A percentile compares a stretch with the other conserved stretches of the same genome.
Conservation (phyloP, 2,113 vertebrate genomes). For the Ctenodactylus gundi region DNA sequence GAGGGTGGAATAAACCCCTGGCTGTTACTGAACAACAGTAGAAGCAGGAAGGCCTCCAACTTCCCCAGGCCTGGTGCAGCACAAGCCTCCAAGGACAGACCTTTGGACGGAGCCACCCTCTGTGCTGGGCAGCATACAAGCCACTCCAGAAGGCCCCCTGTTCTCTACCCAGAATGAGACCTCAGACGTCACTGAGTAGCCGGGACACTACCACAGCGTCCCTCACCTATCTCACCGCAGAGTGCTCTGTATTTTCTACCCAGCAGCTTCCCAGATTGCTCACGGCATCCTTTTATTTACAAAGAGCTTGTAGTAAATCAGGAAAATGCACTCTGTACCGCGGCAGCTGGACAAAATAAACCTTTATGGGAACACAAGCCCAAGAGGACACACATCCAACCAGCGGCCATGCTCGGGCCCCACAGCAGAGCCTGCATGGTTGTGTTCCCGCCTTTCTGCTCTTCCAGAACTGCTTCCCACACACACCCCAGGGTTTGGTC, state of each 20-base stretch:
- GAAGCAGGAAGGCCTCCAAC: slow-evolving; percentile 11
- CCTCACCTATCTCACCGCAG: not conserved
- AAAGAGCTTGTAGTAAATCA: not conserved
- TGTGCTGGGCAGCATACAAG: not conserved
- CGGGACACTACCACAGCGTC: not conserved
- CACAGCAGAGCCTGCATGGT: not conserved
- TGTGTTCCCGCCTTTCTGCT: not conserved
- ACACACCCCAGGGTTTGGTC: not conserved
- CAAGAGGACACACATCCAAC: not conserved
- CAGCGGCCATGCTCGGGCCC: not conserved
- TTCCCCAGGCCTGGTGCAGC: not conserved
- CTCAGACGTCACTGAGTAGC: not conserved
- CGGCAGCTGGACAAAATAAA: not conserved
- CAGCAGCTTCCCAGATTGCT: rapidly evolving
- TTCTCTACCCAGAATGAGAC: not conserved
- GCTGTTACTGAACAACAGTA: slow-evolving; percentile 48
- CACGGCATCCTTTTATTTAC: not conserved
- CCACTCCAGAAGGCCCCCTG: not conserved
- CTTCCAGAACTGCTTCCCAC: not conserved
- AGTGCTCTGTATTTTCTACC: not conserved
- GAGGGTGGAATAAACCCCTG: slow-evolving; percentile 9
- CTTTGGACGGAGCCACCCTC: not conserved
- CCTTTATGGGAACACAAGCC: not conserved
- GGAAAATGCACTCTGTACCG: rapidly evolving
- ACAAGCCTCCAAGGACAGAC: not conserved